phyloP scores from a whole-genome alignment of 2,888 invertebrate genomes.

The Bruchidius siliquastri region DNA sequence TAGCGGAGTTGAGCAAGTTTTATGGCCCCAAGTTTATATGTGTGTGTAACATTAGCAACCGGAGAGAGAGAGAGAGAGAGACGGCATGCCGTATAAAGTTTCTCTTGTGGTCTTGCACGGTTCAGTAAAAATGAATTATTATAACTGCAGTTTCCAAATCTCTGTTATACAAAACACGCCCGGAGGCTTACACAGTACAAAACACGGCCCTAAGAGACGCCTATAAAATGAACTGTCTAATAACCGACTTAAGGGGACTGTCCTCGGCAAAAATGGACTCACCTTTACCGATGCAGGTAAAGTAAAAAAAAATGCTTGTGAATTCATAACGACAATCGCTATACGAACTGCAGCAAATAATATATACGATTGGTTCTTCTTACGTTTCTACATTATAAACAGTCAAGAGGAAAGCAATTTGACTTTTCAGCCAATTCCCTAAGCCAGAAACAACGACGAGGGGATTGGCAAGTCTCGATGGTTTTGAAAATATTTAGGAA shows the following conservation, averaged over 20 bases:
- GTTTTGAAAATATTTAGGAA: too few relatives aligned
- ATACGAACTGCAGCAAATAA: too few relatives aligned
- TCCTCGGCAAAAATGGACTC: neutral
- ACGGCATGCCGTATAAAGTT: neutral
- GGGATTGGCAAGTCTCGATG: too few relatives aligned
- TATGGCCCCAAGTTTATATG: neutral
- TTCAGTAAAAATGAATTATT: neutral
- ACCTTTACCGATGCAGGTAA: too few relatives aligned
- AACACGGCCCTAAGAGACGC: neutral
- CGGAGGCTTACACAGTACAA: neutral
- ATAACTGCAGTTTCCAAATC: neutral
- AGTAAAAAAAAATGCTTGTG: too few relatives aligned
- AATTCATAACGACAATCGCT: too few relatives aligned
- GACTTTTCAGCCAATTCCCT: too few relatives aligned
- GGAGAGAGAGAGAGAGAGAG: too few relatives aligned
- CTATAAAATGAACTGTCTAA: neutral
- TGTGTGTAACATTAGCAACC: neutral
- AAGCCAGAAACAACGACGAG: too few relatives aligned
- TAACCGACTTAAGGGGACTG: neutral
- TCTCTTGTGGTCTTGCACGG: neutral
- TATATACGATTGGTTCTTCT: too few relatives aligned
- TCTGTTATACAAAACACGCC: neutral
- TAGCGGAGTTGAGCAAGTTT: neutral
- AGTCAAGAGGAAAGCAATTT: too few relatives aligned
- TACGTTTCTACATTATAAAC: too few relatives aligned